phyloP scores from a whole-genome alignment of 2,888 invertebrate genomes.

The Toxonevra muliebris region DNA sequence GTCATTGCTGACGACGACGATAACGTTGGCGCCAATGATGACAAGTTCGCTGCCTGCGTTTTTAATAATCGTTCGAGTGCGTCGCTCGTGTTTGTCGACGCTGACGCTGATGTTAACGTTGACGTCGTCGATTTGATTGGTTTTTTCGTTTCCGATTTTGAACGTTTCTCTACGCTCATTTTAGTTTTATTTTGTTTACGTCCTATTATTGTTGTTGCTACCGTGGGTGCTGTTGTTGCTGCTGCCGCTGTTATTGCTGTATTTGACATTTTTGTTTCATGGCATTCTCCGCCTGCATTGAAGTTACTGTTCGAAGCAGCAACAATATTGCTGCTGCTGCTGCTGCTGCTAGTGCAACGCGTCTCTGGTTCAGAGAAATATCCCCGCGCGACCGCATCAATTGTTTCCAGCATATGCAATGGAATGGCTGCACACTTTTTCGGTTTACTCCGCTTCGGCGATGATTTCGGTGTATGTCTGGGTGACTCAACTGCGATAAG shows the following conservation, averaged over 20 bases:
- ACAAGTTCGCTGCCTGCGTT: slow-evolving; percentile 14
- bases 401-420: slow-evolving; percentile 52
- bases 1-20: neutral
- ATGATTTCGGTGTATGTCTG: slow-evolving; percentile 44
- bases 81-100: slow-evolving; percentile 35
- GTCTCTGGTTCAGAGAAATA: slow-evolving; percentile 64
- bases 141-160: slow-evolving; percentile 66
- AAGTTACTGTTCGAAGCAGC: neutral
- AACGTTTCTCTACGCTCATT: slow-evolving; percentile 54
- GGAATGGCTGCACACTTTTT: slow-evolving; percentile 48
- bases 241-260: slow-evolving; percentile 13
- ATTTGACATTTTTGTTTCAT: neutral
- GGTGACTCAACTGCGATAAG: slow-evolving; percentile 10
- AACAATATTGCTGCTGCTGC: slow-evolving; percentile 20
- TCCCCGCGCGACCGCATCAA: slow-evolving; percentile 58
- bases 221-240: slow-evolving; percentile 25
- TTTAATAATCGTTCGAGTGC: slow-evolving; percentile 19
- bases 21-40: slow-evolving; percentile 6
- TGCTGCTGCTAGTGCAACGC: slow-evolving; percentile 45
- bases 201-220: slow-evolving; percentile 41
- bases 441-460: slow-evolving; percentile 51
- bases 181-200: slow-evolving; percentile 39
- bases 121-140: slow-evolving; percentile 32
- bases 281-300: neutral
- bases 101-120: neutral